Evolutionary conservation across 2,888 invertebrate species (phyloP).

Genomic region (Amorpha juglandis): DNA sequence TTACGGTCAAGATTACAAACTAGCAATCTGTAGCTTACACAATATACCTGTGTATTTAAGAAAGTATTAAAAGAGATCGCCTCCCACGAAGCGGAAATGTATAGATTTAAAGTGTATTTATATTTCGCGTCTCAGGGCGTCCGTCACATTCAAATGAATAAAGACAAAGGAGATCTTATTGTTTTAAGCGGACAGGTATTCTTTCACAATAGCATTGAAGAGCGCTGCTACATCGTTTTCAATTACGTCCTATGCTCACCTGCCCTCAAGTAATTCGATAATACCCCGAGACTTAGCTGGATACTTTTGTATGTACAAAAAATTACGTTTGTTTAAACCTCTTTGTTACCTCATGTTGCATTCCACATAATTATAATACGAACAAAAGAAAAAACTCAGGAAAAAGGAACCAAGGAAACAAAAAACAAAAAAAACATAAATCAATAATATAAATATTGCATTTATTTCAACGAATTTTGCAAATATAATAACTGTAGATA

Average conservation of each 20-base stretch:
- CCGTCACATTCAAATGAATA: slow-evolving; percentile 42
- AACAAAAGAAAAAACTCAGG: slow-evolving; percentile 63
- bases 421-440: slow-evolving; percentile 76
- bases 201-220: slow-evolving; percentile 51
- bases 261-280: slow-evolving; percentile 57
- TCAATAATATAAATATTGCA: slow-evolving; percentile 85
- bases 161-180: slow-evolving; percentile 57
- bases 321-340: slow-evolving; percentile 42
- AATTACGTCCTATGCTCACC: slow-evolving; percentile 60
- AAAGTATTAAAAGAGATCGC: slow-evolving; percentile 42
- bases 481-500: slow-evolving; percentile 83
- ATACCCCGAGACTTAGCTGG: slow-evolving; percentile 54
- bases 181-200: slow-evolving; percentile 69
- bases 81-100: slow-evolving; percentile 64
- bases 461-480: slow-evolving; percentile 85
- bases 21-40: slow-evolving; percentile 65
- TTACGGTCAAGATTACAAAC: slow-evolving; percentile 38
- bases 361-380: slow-evolving; percentile 53
- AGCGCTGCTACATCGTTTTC: slow-evolving; percentile 42
- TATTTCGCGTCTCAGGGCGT: slow-evolving; percentile 37
- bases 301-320: slow-evolving; percentile 49
- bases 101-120: slow-evolving; percentile 40
- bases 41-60: slow-evolving; percentile 13
- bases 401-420: slow-evolving; percentile 76
- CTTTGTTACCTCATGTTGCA: slow-evolving; percentile 52